Base-by-base conservation (phyloP, 1,140 invertebrate genomes). In the Bombus terrestris region DNA sequence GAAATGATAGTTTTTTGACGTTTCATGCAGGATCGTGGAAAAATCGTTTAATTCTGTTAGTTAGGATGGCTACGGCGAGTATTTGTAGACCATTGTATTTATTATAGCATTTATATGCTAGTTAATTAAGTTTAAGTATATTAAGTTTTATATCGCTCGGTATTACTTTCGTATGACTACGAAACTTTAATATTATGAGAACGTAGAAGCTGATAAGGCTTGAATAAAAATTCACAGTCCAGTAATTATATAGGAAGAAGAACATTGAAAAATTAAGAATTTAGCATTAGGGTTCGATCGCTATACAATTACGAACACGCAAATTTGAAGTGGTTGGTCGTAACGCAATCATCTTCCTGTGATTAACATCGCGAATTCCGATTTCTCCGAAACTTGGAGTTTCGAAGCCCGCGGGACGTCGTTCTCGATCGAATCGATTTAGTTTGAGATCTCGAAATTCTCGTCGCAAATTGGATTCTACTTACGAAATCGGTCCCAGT, bases 401-500 rank as follows among this genome's bases (percentile, higher is more conserved):
- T 64, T 32, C 25, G 28, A 59, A 71, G 35, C 78, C 83, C 69
- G 22, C 35, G 41, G 73, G 85, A 47, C 66, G 32, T 81, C 57
- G 69, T 64, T 47, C 76, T 75, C 78, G 80, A 86, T 86, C 62
- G 59, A 85, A 85, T 87, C 86, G 47, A 59, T 72, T 57, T 37
- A 57, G 15, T 35, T 39, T 66, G 25, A 66, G 76, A 81, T 83
- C 72, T 85, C 47, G 57, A 39, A 88, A 81, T 28, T 78, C 68
- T 62, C 12, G 35, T 81, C 62, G 22, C 37, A 9, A 53, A 53
- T 25, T 35, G 73, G 32, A 12, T 22, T 25, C 22, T 12, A 18
- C 32, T 68, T 68, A 35, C 35, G 4, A 69, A 74, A 74, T 74
- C 15, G 41, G 15, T 53, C 32, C 22, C 37, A 74, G 4, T 39